Base-by-base conservation (phyloP, 2,797 vertebrate species). In the Catostomus latipinnis region DNA sequence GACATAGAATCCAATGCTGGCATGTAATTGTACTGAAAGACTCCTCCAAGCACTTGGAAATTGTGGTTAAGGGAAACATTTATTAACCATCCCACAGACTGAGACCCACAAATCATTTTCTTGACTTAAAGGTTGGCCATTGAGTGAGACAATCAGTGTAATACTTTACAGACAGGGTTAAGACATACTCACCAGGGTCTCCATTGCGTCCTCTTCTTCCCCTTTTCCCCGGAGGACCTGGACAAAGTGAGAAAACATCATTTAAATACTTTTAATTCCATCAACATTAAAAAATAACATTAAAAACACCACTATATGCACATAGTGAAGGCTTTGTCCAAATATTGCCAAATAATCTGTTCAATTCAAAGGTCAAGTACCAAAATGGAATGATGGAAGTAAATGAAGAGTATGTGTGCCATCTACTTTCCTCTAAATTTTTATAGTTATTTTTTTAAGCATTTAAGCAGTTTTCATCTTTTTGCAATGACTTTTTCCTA, bases 161-260 rank as follows among this genome's bases (percentile, higher is more conserved):
- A 77, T 43, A 73, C 69, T 49, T 14, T 63, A 72, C 54, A 68
- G 6, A 71, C n/a, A 71, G 43, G 22, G 53, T 48, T 63, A 3
- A 57, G 52, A 82, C 83, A 80, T 16, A 94, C 96, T 93, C 93
- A 99, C 98, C 97, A 73, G 95, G 93, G 90, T 98, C 97, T 92
- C 97, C 97, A 91, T 97, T 95, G 89, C 96, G 95, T 86, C 98
- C 98, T 86, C 96, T 93, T 93, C 98, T 97, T 91, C 98, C 98
- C 90, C 97, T 93, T 91, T 99, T 98, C 82, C 98, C 98, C 0
- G 96, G 96, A 93, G 97, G 97, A 90, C 98, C 98, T 99, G 91
- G 82, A 84, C 60, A 85, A 46, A 82, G 78, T 74, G 74, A 85
- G 69, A 76, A 56, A 58, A 85, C 14, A 82, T 85, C 66, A 76